A percentile compares a stretch with the other conserved stretches of the same genome.
These are phyloP conservation scores for Metaphire vulgaris DNA, from an alignment of 1,140 invertebrate genomes.

Conservation along the genomic window DNA sequence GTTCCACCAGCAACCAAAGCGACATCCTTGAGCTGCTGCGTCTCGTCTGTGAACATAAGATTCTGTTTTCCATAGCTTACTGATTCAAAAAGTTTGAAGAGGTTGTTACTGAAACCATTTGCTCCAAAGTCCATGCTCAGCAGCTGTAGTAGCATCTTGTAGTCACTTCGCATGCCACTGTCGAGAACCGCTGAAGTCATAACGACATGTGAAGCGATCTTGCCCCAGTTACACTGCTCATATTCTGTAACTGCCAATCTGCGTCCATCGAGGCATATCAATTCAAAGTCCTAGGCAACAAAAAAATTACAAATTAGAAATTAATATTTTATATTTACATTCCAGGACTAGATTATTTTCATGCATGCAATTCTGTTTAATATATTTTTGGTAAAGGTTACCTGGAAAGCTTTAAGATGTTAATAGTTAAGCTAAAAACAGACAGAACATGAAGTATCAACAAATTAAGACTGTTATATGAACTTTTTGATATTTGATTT, in stretches of 20 bases:
- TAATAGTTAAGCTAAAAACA: conserved; percentile 9
- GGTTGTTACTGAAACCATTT: conserved; percentile 19
- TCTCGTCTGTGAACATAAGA: conserved; percentile 48
- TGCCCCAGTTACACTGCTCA: conserved; percentile 56
- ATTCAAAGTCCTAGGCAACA: conserved; percentile 69
- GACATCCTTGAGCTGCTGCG: conserved; percentile 41
- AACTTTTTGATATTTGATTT: background rate
- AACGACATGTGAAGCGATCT: conserved; percentile 75
- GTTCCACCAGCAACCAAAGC: conserved; percentile 28
- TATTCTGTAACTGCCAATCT: conserved; percentile 25
- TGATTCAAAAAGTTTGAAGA: conserved; percentile 31
- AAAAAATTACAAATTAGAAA: conserved; percentile 18
- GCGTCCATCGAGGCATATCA: conserved; percentile 76
- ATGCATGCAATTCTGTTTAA: no score
- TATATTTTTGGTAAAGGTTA: no score
- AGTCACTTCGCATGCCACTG: conserved; percentile 28
- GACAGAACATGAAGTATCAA: conserved; percentile 9
- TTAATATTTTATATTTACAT: conserved; percentile 6
- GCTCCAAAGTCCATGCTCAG: conserved; percentile 30
- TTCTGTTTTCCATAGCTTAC: conserved; percentile 34
- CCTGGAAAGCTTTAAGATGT: background rate
- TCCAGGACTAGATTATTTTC: background rate
- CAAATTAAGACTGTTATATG: background rate
- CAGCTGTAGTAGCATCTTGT: conserved; percentile 39
- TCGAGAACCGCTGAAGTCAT: conserved; percentile 60